Evolutionary conservation across 2,113 vertebrate species (phyloP).

Genomic region (Festucalex cinctus): DNA sequence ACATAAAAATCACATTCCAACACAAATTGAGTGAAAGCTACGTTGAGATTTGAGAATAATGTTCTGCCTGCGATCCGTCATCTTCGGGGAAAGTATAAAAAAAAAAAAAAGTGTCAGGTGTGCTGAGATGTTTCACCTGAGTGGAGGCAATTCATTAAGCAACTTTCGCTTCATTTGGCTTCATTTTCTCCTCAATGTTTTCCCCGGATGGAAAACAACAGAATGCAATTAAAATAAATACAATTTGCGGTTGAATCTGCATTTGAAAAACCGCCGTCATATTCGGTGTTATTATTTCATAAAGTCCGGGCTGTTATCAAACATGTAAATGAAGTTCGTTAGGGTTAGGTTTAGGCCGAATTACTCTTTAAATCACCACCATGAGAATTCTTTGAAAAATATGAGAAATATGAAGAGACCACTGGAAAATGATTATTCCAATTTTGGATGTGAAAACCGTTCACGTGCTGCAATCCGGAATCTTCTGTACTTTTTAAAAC

Average conservation of each 20-base stretch:
- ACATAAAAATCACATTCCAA: constrained; percentile 3
- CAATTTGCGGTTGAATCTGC: neutral
- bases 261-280: neutral
- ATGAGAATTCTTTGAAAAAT: too few relatives aligned
- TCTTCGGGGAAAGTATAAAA: neutral
- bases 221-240: constrained; percentile 1
- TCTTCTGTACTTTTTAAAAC: neutral
- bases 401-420: too few relatives aligned
- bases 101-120: neutral
- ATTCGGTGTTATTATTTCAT: neutral
- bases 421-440: too few relatives aligned
- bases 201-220: neutral
- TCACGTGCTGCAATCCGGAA: too few relatives aligned
- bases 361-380: too few relatives aligned
- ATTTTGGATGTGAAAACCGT: too few relatives aligned
- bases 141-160: neutral
- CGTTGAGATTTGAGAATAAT: neutral
- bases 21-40: neutral
- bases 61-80: neutral
- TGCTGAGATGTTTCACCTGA: neutral
- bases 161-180: neutral
- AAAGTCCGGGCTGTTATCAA: neutral
- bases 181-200: neutral
- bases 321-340: too few relatives aligned
- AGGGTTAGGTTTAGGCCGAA: too few relatives aligned